phyloP scores from a whole-genome alignment of 1,140 invertebrate genomes.

The Eriocheir sinensis region DNA sequence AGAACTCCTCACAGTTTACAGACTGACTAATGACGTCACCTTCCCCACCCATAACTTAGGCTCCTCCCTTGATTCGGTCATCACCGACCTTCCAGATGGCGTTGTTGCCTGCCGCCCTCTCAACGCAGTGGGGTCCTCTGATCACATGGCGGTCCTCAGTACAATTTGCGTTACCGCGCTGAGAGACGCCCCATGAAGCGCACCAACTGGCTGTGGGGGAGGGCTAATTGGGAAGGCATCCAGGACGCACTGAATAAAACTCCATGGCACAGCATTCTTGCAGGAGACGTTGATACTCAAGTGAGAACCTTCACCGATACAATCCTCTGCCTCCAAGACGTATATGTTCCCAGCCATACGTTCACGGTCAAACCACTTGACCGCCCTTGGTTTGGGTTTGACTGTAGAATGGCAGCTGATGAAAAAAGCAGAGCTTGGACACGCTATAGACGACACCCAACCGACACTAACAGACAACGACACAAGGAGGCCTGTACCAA shows the following conservation, averaged over 20 bases:
- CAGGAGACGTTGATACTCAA: too few relatives aligned
- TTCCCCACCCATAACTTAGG: neutral
- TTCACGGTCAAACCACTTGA: neutral
- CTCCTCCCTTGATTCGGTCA: neutral
- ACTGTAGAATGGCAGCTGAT: constrained; percentile 23
- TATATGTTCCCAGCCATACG: neutral
- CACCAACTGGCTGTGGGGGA: neutral
- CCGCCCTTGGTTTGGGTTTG: neutral
- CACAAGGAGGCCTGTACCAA: neutral
- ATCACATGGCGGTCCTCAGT: constrained; percentile 30
- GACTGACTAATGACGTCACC: neutral
- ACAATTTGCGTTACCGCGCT: neutral
- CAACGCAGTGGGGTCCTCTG: constrained; percentile 31
- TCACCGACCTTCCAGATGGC: neutral
- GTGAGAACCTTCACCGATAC: neutral
- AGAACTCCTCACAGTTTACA: neutral
- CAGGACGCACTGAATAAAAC: neutral
- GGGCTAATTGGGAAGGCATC: neutral
- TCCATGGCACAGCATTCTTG: neutral
- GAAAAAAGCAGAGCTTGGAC: neutral
- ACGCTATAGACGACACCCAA: neutral
- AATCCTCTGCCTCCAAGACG: neutral
- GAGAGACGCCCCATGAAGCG: neutral
- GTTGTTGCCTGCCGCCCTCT: neutral
- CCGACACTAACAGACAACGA: neutral